Percentiles rank a stretch among this genome's conserved stretches.
Evolutionary conservation across 2,888 invertebrate genomes (phyloP).

Genomic region (Drosophila prostipennis): DNA sequence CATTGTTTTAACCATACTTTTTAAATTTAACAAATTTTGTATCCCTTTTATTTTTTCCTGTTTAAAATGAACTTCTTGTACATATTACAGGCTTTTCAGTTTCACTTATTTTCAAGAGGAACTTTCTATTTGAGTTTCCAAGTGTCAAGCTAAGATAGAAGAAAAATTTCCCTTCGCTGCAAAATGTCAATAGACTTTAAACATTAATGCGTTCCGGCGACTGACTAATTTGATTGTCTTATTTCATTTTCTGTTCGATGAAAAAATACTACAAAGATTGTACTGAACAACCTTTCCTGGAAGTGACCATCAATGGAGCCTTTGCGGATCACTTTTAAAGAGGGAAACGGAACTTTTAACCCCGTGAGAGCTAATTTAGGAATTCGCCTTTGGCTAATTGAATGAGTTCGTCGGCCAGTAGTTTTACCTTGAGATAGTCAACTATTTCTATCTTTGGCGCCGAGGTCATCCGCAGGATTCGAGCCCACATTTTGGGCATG

Average conservation of each 20-base stretch:
- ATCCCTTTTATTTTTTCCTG: too few relatives aligned
- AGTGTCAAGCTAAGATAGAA: neutral
- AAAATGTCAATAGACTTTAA: conserved; percentile 56
- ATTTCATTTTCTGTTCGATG: neutral
- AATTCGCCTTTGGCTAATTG: conserved; percentile 2
- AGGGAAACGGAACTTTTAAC: conserved; percentile 1
- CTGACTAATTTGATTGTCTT: conserved; percentile 31
- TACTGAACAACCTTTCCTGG: neutral
- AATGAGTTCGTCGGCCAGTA: neutral
- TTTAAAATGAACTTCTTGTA: too few relatives aligned
- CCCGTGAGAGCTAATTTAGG: neutral
- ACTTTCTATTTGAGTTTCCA: conserved; percentile 13
- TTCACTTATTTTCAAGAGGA: neutral
- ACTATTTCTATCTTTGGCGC: conserved; percentile 80
- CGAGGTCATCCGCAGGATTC: conserved; percentile 81
- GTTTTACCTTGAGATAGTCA: conserved; percentile 82
- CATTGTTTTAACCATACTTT: too few relatives aligned
- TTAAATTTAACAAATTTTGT: too few relatives aligned
- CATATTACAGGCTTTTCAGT: conserved; percentile 1
- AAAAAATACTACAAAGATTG: conserved; percentile 1
- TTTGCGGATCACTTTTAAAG: neutral
- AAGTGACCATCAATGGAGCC: conserved; percentile 3
- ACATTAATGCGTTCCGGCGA: conserved; percentile 32
- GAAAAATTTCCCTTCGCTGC: conserved; percentile 1
- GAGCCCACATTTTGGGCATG: conserved; percentile 82